Evolutionary conservation across 2,888 invertebrate genomes (phyloP).

Genomic region (Tholera decimalis): DNA sequence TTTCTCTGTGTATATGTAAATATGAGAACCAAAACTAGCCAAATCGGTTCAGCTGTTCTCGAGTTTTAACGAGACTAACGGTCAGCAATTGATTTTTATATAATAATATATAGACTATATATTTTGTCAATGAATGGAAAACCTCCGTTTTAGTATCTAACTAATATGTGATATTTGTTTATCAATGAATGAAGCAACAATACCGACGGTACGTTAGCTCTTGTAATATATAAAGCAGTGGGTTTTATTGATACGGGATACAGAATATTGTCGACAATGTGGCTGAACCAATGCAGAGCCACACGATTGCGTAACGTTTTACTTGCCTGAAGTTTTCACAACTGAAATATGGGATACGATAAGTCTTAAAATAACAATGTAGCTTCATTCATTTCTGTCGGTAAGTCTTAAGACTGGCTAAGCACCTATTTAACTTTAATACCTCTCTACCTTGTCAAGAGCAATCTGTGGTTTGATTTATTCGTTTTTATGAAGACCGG

Average conservation of each 20-base stretch:
- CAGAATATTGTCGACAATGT: constrained; percentile 32
- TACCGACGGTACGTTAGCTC: neutral
- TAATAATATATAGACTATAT: too few species aligned
- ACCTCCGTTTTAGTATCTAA: neutral
- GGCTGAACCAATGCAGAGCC: constrained; percentile 6
- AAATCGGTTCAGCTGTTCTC: too few species aligned
- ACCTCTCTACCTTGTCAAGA: constrained; percentile 5
- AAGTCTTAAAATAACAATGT: constrained; percentile 4
- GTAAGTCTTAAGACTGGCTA: neutral
- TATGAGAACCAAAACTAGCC: too few species aligned
- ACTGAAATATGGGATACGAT: constrained; percentile 22
- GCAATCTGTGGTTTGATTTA: constrained; percentile 35
- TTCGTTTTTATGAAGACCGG: constrained; percentile 49
- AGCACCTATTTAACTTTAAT: neutral
- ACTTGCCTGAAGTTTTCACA: constrained; percentile 25
- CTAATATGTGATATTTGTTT: neutral
- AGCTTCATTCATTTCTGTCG: constrained; percentile 1
- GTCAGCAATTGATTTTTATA: too few species aligned
- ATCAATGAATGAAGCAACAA: constrained; percentile 25
- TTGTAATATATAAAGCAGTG: constrained; percentile 17
- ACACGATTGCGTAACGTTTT: constrained; percentile 7
- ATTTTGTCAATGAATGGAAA: neutral
- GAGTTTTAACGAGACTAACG: too few species aligned
- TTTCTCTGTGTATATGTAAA: too few species aligned
- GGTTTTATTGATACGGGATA: constrained; percentile 47